Conservation (phyloP, 1,140 invertebrate species). For the Penaeus indicus region DNA sequence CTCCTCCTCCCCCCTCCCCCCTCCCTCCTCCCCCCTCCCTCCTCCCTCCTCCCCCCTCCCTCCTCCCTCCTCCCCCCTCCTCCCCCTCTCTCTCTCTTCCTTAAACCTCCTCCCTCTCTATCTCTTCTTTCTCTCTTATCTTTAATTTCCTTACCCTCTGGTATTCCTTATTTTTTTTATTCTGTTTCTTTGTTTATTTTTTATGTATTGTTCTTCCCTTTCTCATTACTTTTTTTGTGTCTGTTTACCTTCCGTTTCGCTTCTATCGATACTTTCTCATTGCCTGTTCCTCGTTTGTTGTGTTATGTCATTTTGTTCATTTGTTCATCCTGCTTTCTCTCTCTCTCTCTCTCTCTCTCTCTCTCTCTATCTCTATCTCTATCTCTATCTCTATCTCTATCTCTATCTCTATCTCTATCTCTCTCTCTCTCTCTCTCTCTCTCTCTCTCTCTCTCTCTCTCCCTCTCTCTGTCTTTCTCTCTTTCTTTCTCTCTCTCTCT, state of each 20-base stretch:
- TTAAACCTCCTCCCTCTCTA: too few species aligned
- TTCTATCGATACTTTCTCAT: background rate
- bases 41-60: too few species aligned
- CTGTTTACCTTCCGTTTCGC: background rate
- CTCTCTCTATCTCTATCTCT: conserved; percentile 27
- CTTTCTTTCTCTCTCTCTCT: background rate
- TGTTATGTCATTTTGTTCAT: background rate
- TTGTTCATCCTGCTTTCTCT: background rate
- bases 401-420: background rate
- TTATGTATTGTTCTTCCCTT: background rate
- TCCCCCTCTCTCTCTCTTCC: too few species aligned
- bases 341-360: conserved; percentile 28
- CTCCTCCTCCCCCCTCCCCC: too few species aligned
- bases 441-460: background rate
- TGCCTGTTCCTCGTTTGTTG: background rate
- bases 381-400: background rate
- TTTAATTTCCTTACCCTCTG: too few species aligned
- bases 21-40: too few species aligned
- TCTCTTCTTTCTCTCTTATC: too few species aligned
- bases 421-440: background rate
- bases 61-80: too few species aligned
- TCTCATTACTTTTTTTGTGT: background rate
- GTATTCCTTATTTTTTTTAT: background rate
- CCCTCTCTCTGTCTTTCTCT: background rate
- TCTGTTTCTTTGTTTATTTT: background rate